Evolutionary conservation across 1,140 invertebrate species (phyloP).

Genomic region (Drosophila tropicalis): DNA sequence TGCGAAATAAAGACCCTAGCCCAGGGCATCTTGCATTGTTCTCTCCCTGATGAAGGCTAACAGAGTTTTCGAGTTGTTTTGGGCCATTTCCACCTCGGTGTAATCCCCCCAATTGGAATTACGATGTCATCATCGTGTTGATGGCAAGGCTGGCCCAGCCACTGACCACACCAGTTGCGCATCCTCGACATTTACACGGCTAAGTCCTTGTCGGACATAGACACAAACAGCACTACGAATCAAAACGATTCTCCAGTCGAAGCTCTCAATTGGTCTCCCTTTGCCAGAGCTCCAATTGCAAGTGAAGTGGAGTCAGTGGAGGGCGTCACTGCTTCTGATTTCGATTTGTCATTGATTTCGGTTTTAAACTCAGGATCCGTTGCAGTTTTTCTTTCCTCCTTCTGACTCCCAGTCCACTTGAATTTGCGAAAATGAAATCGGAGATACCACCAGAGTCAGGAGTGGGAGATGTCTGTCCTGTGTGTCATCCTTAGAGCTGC

Average conservation of each 20-base stretch:
- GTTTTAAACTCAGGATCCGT: constrained; percentile 11
- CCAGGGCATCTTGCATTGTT: constrained; percentile 34
- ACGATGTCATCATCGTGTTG: constrained; percentile 9
- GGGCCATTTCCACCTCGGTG: neutral
- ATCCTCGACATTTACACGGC: constrained; percentile 50
- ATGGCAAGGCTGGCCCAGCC: constrained; percentile 1
- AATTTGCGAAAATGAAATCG: constrained; percentile 33
- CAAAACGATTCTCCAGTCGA: constrained; percentile 21
- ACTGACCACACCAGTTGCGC: constrained; percentile 16
- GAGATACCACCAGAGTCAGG: constrained; percentile 7
- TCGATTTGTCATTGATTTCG: constrained; percentile 44
- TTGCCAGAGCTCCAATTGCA: constrained; percentile 24
- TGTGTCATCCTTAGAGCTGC: constrained; percentile 14
- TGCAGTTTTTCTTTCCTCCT: neutral
- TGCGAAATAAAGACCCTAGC: neutral
- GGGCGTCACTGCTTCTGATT: constrained; percentile 27
- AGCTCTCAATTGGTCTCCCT: constrained; percentile 7
- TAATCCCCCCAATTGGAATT: constrained; percentile 4
- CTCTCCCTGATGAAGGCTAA: constrained; percentile 5
- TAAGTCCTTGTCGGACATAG: constrained; percentile 51
- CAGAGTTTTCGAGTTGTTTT: constrained; percentile 6
- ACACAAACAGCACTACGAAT: constrained; percentile 35
- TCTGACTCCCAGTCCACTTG: constrained; percentile 8
- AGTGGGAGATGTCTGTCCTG: constrained; percentile 11
- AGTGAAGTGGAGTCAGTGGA: neutral